Conservation (phyloP, 2,888 invertebrate species). For the Eilema griseolum region DNA sequence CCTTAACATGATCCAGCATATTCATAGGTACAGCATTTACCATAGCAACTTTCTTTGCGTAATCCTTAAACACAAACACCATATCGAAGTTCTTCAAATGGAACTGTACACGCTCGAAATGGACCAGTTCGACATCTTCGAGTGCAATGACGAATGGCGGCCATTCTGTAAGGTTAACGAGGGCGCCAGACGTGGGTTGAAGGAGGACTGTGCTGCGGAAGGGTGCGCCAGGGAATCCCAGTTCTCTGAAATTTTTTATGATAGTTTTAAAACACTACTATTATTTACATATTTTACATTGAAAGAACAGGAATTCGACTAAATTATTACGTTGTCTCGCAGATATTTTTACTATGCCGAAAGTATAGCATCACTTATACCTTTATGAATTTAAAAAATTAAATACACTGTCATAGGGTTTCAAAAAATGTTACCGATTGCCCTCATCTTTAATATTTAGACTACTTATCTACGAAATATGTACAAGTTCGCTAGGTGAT, state of each 20-base stretch:
- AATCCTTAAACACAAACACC: slow-evolving; percentile 99
- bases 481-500: not conserved
- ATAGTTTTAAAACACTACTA: not conserved
- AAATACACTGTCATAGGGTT: not conserved
- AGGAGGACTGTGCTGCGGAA: slow-evolving; percentile 98
- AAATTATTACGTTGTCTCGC: no score
- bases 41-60: slow-evolving; percentile 97
- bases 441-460: no score
- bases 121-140: slow-evolving; percentile 98
- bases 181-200: slow-evolving; percentile 99
- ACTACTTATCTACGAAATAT: no score
- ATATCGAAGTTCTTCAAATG: slow-evolving; percentile 99
- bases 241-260: slow-evolving; percentile 87
- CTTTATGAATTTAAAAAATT: not conserved
- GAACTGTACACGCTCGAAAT: slow-evolving; percentile 99
- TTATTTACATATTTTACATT: not conserved
- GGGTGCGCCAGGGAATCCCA: slow-evolving; percentile 99
- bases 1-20: slow-evolving; percentile 99
- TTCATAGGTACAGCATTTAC: slow-evolving; percentile 99
- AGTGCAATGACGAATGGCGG: slow-evolving; percentile 99
- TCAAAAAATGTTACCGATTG: not conserved
- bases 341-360: no score
- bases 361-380: no score
- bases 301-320: not conserved
- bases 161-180: slow-evolving; percentile 99